Conservation (phyloP, 2,797 vertebrate species). For the Falco peregrinus region DNA sequence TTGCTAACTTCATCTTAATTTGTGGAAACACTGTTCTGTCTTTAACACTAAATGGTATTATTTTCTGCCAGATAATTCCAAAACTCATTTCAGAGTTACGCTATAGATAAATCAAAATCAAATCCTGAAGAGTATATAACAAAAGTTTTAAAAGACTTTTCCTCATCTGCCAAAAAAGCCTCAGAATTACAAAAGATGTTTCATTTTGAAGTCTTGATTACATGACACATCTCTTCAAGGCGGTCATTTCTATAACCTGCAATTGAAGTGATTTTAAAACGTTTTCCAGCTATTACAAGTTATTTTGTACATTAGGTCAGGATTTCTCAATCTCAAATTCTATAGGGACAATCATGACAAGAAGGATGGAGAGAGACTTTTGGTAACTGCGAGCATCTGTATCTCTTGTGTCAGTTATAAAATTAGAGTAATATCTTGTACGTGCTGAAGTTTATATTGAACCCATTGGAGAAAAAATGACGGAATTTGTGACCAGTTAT, state of each 20-base stretch:
- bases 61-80: not conserved
- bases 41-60: not conserved
- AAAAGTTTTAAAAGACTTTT: slow-evolving; percentile 20
- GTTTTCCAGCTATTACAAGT: not conserved
- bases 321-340: not conserved
- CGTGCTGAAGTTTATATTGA: not conserved
- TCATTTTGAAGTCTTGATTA: slow-evolving; percentile 35
- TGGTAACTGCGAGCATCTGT: not conserved
- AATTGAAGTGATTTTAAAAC: slow-evolving; percentile 32
- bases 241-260: not conserved
- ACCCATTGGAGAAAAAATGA: not conserved
- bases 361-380: not conserved
- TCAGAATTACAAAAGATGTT: slow-evolving; percentile 3
- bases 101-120: slow-evolving; percentile 2
- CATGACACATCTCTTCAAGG: not conserved
- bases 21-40: not conserved
- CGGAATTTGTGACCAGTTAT: not conserved
- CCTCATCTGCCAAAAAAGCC: not conserved
- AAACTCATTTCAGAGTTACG: not conserved
- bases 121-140: not conserved
- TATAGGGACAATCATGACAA: not conserved
- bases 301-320: slow-evolving; percentile 14
- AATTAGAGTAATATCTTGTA: not conserved
- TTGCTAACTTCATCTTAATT: not conserved
- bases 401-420: not conserved